phyloP scores from a whole-genome alignment of 2,113 vertebrate genomes.

The Prunella fulvescens region DNA sequence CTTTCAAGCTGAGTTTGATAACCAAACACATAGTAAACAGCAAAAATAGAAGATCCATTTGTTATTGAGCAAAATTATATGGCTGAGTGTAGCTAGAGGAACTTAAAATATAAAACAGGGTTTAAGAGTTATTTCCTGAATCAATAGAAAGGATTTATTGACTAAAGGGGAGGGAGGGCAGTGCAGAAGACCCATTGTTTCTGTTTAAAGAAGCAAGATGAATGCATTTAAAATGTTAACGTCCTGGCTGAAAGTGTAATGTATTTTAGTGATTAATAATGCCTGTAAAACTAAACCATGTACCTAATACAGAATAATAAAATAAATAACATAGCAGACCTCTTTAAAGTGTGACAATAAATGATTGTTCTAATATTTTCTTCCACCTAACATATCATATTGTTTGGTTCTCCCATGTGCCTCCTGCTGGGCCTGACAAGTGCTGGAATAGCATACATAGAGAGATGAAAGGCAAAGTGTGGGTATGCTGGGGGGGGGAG shows the following conservation, averaged over 20 bases:
- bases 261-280: constrained; percentile 65
- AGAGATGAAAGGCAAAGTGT: constrained; percentile 52
- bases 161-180: constrained; percentile 41
- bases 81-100: constrained; percentile 52
- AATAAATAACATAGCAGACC: constrained; percentile 39
- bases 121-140: constrained; percentile 66
- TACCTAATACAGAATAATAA: constrained; percentile 38
- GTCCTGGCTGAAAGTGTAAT: constrained; percentile 43
- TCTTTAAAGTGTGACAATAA: constrained; percentile 49
- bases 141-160: constrained; percentile 70
- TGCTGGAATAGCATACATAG: constrained; percentile 26
- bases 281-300: constrained; percentile 68
- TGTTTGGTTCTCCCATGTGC: constrained; percentile 47
- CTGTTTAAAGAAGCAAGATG: constrained; percentile 67
- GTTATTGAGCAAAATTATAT: constrained; percentile 69
- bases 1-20: constrained; percentile 54
- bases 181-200: constrained; percentile 60
- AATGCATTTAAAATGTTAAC: constrained; percentile 71
- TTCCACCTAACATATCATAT: constrained; percentile 58
- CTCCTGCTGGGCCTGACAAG: constrained; percentile 55
- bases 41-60: constrained; percentile 63
- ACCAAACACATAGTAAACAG: constrained; percentile 60
- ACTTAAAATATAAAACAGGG: constrained; percentile 70
- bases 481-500: background rate
- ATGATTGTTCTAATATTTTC: constrained; percentile 57